phyloP scores from a whole-genome alignment of 2,797 vertebrate genomes.

The Coendou prehensilis region DNA sequence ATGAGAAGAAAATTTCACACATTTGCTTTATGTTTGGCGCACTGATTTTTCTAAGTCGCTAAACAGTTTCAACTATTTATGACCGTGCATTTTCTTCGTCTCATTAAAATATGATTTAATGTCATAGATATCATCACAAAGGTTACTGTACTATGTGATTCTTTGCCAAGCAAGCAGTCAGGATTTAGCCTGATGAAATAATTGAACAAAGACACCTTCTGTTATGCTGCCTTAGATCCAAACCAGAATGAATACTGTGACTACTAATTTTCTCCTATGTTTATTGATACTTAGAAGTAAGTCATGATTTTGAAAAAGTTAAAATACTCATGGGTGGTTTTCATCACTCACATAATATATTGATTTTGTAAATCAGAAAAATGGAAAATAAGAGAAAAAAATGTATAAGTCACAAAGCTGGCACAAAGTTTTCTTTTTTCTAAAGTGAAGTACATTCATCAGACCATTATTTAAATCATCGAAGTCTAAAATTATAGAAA shows the following conservation, averaged over 20 bases:
- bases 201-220: not conserved
- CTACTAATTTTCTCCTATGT: not conserved
- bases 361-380: constrained; percentile 35
- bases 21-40: constrained; percentile 56
- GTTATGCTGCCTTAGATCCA: not conserved
- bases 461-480: not conserved
- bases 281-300: not conserved
- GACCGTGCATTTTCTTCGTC: constrained; percentile 12
- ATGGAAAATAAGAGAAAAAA: not conserved
- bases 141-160: constrained; percentile 6
- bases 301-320: constrained; percentile 18
- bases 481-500: not conserved
- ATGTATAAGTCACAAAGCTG: not conserved
- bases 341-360: not conserved
- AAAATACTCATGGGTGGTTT: not conserved
- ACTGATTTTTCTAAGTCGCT: constrained; percentile 50
- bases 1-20: constrained; percentile 60
- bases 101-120: constrained; percentile 51
- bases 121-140: not conserved
- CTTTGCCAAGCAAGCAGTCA: not conserved
- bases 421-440: not conserved
- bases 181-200: constrained; percentile 31
- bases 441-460: not conserved
- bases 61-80: constrained; percentile 51
- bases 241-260: constrained; percentile 1